These are phyloP conservation scores for Xiphophorus hellerii DNA, from an alignment of 2,113 vertebrate species.

Conservation along the genomic window DNA sequence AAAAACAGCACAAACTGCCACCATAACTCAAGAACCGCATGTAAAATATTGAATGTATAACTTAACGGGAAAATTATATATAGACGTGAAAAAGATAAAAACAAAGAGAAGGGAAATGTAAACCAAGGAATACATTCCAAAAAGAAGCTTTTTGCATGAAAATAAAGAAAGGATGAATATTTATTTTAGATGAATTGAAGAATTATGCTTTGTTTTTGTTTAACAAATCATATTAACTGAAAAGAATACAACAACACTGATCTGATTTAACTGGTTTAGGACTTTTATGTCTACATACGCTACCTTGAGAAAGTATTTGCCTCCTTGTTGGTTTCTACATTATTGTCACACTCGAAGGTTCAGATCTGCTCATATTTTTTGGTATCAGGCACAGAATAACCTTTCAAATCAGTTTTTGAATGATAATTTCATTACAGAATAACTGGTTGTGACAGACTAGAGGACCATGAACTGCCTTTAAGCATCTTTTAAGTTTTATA, in stretches of 20 bases:
- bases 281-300: not conserved
- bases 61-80: not conserved
- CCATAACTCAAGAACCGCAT: not conserved
- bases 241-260: constrained; percentile 5
- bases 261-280: not conserved
- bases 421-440: not conserved
- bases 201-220: constrained; percentile 4
- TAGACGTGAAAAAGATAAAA: not conserved
- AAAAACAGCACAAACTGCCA: not conserved
- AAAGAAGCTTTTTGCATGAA: not conserved
- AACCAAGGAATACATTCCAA: not conserved
- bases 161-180: constrained; percentile 11
- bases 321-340: not conserved
- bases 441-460: no score
- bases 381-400: not conserved
- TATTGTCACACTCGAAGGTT: not conserved
- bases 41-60: constrained; percentile 12
- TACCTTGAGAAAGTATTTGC: no score
- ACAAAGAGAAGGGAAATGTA: not conserved
- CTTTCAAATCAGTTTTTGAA: not conserved
- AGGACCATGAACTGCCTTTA: no score
- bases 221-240: not conserved
- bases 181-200: constrained; percentile 17
- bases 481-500: no score
- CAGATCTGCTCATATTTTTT: not conserved